Percentiles rank a stretch among this genome's conserved stretches.
These are phyloP conservation scores for Pomacea maculata DNA, from an alignment of 1,140 invertebrate species.

Conservation along the genomic window DNA sequence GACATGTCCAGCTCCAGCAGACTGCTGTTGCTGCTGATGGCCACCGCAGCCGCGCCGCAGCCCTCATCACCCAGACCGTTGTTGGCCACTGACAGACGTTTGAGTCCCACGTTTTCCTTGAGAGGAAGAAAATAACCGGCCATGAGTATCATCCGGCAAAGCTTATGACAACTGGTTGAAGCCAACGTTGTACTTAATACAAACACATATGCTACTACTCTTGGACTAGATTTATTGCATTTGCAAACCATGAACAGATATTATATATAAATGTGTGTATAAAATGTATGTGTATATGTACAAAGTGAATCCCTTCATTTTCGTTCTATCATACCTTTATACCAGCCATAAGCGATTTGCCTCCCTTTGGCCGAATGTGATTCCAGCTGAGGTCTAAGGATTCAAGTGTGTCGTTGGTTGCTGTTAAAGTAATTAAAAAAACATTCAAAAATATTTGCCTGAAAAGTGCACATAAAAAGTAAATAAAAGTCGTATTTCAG, in stretches of 20 bases:
- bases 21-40: slow-evolving; percentile 40
- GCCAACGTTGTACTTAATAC: background rate
- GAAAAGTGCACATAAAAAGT: too few relatives aligned
- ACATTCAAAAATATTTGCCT: background rate
- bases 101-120: slow-evolving; percentile 47
- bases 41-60: slow-evolving; percentile 31
- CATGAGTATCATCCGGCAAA: too few relatives aligned
- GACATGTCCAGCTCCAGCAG: slow-evolving; percentile 48
- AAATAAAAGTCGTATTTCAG: too few relatives aligned
- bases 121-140: too few relatives aligned
- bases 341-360: slow-evolving; percentile 28
- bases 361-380: slow-evolving; percentile 38
- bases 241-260: background rate
- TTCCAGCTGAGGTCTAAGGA: slow-evolving; percentile 44
- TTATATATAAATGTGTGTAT: background rate
- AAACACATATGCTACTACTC: background rate
- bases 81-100: slow-evolving; percentile 35
- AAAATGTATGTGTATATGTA: background rate
- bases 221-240: background rate
- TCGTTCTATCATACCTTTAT: slow-evolving; percentile 33
- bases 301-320: background rate
- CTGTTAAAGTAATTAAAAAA: slow-evolving; percentile 15
- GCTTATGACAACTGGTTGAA: background rate
- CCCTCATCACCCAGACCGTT: slow-evolving; percentile 52
- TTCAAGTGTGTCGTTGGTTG: slow-evolving; percentile 31